These are phyloP conservation scores for Branchipolynoe longqiensis DNA, from an alignment of 2,888 invertebrate species.

Conservation along the genomic window DNA sequence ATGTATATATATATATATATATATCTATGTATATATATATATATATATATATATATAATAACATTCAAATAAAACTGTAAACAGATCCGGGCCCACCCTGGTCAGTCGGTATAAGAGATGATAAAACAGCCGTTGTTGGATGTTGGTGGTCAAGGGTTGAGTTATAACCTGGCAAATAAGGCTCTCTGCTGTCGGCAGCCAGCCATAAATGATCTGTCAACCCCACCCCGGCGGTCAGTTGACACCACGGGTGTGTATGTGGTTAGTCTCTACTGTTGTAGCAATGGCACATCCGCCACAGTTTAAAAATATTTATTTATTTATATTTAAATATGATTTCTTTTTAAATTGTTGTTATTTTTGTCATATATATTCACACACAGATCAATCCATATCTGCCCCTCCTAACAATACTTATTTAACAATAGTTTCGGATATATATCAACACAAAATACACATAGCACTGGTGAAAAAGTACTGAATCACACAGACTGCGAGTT, in stretches of 20 bases:
- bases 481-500: no score
- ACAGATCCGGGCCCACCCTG: not conserved
- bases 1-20: no score
- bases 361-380: no score
- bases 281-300: not conserved
- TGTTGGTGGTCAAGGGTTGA: not conserved
- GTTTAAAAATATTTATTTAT: not conserved
- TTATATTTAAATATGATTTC: no score
- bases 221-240: not conserved
- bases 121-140: not conserved
- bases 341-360: no score
- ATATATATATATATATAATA: no score
- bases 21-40: no score
- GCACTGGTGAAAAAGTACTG: no score
- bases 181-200: not conserved
- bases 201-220: not conserved
- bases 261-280: not conserved
- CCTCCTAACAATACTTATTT: no score
- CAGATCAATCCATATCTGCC: no score
- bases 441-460: no score
- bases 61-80: not conserved
- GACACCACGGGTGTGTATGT: not conserved
- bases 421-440: no score
- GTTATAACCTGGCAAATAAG: conserved; percentile 24
- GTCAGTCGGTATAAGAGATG: not conserved